phyloP scores from a whole-genome alignment of 2,888 invertebrate species.

The Mythimna pallens region DNA sequence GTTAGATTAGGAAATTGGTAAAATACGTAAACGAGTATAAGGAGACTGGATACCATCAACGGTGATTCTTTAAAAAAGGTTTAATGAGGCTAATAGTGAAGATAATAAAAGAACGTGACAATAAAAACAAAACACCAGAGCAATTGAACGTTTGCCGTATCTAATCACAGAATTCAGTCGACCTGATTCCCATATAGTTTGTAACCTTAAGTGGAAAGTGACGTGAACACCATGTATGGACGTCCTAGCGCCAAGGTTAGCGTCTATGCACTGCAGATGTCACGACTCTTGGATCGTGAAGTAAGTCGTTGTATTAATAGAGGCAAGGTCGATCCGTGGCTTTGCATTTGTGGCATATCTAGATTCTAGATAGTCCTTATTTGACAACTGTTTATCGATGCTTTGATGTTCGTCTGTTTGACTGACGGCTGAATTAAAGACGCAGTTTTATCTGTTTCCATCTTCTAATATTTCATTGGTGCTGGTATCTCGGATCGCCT shows the following conservation, averaged over 20 bases:
- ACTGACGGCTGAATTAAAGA: slow-evolving; percentile 17
- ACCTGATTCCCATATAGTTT: slow-evolving; percentile 58
- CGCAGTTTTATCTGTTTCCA: slow-evolving; percentile 17
- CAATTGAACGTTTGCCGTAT: slow-evolving; percentile 35
- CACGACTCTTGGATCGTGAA: slow-evolving; percentile 71
- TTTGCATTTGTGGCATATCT: slow-evolving; percentile 60
- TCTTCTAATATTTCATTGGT: slow-evolving; percentile 15
- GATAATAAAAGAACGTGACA: slow-evolving; percentile 29
- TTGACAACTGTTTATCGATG: slow-evolving; percentile 55
- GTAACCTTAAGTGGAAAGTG: slow-evolving; percentile 60
- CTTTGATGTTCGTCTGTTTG: slow-evolving; percentile 36
- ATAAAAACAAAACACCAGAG: slow-evolving; percentile 27
- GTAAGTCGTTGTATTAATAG: slow-evolving; percentile 81
- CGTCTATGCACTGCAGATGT: slow-evolving; percentile 73
- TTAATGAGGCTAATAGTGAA: slow-evolving; percentile 9
- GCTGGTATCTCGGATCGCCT: slow-evolving; percentile 24
- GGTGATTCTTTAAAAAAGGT: neutral
- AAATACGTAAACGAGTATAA: neutral
- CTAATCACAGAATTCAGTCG: slow-evolving; percentile 57
- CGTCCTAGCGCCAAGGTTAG: slow-evolving; percentile 72
- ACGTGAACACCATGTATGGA: slow-evolving; percentile 70
- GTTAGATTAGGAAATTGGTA: slow-evolving; percentile 8
- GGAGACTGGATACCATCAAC: neutral
- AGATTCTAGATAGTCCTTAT: slow-evolving; percentile 64
- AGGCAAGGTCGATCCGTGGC: slow-evolving; percentile 78